Base-by-base conservation (phyloP, 2,888 invertebrate genomes). In the Andrena chrysosceles region DNA sequence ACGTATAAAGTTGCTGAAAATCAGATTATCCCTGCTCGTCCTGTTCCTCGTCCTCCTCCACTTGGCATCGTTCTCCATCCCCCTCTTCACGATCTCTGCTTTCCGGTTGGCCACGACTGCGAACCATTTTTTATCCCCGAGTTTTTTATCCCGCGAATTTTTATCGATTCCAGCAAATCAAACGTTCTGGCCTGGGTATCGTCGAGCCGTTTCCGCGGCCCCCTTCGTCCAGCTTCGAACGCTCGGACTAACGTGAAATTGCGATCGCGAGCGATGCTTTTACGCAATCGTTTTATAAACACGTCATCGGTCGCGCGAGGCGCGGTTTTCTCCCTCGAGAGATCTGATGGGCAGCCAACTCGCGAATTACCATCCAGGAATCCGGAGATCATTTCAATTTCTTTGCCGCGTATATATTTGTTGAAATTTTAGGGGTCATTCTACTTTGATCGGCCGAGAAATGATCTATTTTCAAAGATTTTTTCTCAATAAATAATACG, bases 1-100 rank as follows among this genome's bases (percentile, higher is more conserved):
- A 91, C 90, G 91, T 93, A 93, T 92, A 92, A 93, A 93, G 91
- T 93, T 93, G 91, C 92, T 91, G 92, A 92, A 93, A 93, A 93
- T 93, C 91, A 91, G 91, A 93, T 93, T 93, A 93, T 90, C 90
- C 88, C 89, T 89, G 83, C 84, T 85, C 88, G 81, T 79, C 81
- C 79, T 80, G 86, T 77, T 81, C 77, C 85, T 82, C 81, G 59
- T 79, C 77, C 81, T 77, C 77, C 83, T 62, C 63, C 54, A 59
- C 70, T 59, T 70, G 60, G 71, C 71, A 54, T 69, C 73, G 63
- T 31, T 59, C 81, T 59, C 81, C 80, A 42, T 8, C 69, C 59
- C 35, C 74, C 16, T 70, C 56, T 48, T 63, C 64, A n/a, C 78
- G 67, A 80, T 83, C 77, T 81, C 80, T 29, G 77, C 83, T 88